Percentiles rank a stretch among this genome's conserved stretches.
These are phyloP conservation scores for Semibalanus balanoides DNA, from an alignment of 1,140 invertebrate genomes.

Conservation along the genomic window DNA sequence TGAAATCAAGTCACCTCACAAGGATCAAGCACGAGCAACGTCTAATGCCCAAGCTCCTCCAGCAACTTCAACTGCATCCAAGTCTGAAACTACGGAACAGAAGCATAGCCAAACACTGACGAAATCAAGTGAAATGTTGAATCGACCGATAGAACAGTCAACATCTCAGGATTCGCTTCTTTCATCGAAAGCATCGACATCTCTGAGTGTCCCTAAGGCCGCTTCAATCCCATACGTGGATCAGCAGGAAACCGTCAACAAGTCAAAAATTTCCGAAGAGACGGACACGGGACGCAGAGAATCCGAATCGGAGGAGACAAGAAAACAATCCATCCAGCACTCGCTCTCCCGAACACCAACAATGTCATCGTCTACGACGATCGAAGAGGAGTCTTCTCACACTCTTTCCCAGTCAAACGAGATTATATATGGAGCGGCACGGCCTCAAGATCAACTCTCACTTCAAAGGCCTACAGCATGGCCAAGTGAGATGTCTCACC, in stretches of 20 bases:
- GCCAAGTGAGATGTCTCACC: not conserved
- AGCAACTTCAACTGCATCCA: no score
- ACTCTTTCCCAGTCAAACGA: not conserved
- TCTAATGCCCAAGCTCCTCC: no score
- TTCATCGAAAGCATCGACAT: no score
- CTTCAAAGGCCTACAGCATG: no score
- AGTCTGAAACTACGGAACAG: no score
- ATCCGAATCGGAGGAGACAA: not conserved
- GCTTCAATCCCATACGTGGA: not conserved
- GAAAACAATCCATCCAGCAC: not conserved
- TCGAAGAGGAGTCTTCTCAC: not conserved
- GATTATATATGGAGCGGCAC: not conserved
- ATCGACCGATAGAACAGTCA: no score
- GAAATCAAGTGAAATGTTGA: no score
- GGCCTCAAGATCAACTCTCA: not conserved
- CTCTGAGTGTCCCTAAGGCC: no score
- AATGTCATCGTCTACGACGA: not conserved
- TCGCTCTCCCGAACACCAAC: not conserved
- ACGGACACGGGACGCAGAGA: not conserved
- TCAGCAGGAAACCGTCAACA: not conserved
- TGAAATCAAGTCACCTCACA: no score
- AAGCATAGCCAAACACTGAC: no score
- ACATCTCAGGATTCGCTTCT: no score
- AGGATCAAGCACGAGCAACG: no score
- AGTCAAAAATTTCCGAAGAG: not conserved